phyloP scores from a whole-genome alignment of 2,797 vertebrate species.

The Microctenopoma stevenorrisi region DNA sequence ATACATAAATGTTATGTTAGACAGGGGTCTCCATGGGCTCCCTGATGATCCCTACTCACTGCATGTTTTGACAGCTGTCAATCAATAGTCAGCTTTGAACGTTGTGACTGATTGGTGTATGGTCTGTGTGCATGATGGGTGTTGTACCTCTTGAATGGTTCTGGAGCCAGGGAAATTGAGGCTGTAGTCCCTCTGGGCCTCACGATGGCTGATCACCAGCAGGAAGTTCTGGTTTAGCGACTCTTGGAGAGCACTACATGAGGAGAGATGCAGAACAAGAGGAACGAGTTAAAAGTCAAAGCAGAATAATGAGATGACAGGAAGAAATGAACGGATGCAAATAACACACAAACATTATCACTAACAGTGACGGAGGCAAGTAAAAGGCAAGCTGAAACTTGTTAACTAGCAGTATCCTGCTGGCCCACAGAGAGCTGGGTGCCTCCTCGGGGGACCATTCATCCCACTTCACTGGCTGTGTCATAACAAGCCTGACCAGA shows the following conservation, averaged over 20 bases:
- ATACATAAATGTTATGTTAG: too few relatives aligned
- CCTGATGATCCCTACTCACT: too few relatives aligned
- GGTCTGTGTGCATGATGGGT: conserved; percentile 12
- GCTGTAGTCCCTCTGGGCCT: conserved; percentile 98
- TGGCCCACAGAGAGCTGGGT: conserved; percentile 64
- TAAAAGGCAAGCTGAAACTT: conserved; percentile 91
- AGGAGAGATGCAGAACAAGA: conserved; percentile 51
- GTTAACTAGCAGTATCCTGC: conserved; percentile 84
- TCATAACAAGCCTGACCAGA: conserved; percentile 89
- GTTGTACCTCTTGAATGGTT: conserved; percentile 98
- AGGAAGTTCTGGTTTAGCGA: conserved; percentile 99
- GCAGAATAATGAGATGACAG: conserved; percentile 14
- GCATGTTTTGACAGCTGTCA: too few relatives aligned
- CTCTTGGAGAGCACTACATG: conserved; percentile 92
- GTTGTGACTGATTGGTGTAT: too few relatives aligned
- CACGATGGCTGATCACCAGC: conserved; percentile 96
- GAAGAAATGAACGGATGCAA: conserved; percentile 11
- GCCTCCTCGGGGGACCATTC: conserved; percentile 58
- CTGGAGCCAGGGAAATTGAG: conserved; percentile 98
- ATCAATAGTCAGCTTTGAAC: not conserved
- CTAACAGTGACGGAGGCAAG: conserved; percentile 75
- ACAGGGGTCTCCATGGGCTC: too few relatives aligned
- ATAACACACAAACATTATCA: conserved; percentile 49
- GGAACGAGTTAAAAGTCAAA: not conserved
- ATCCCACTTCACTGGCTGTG: conserved; percentile 80